Percentiles rank a stretch among this genome's conserved stretches.
These are phyloP conservation scores for Tetheella fluctuosa DNA, from an alignment of 2,888 invertebrate genomes.

Conservation along the genomic window DNA sequence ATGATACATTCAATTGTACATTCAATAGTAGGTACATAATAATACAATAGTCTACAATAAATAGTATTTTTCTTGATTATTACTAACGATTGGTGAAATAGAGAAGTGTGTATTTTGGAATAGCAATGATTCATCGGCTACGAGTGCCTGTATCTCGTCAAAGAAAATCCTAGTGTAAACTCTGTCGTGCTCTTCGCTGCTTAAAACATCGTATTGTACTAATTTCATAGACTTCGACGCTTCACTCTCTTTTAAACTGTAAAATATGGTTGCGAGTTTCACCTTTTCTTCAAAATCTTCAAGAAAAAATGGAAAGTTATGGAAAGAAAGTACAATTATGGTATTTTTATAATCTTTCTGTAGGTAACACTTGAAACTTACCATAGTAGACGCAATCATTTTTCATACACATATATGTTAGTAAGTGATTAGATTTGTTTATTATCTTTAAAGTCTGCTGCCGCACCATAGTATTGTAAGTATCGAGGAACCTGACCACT, in stretches of 20 bases:
- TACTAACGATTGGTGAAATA: slow-evolving; percentile 81
- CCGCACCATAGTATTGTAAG: slow-evolving; percentile 83
- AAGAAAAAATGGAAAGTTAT: background rate
- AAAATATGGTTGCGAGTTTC: slow-evolving; percentile 65
- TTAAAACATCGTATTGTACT: slow-evolving; percentile 69
- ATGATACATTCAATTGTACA: background rate
- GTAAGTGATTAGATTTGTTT: slow-evolving; percentile 81
- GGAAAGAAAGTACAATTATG: too few species aligned
- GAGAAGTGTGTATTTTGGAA: slow-evolving; percentile 75
- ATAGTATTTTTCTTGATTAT: background rate
- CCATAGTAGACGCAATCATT: slow-evolving; percentile 72
- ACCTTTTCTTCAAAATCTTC: slow-evolving; percentile 77
- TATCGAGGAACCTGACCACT: slow-evolving; percentile 80
- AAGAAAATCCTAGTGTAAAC: slow-evolving; percentile 75
- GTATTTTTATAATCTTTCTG: too few species aligned
- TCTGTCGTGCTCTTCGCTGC: slow-evolving; percentile 70
- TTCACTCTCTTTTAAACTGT: slow-evolving; percentile 66
- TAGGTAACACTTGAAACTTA: slow-evolving; percentile 21
- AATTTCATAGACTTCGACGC: slow-evolving; percentile 63
- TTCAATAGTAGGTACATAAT: background rate
- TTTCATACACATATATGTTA: slow-evolving; percentile 85
- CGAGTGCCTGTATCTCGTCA: slow-evolving; percentile 73
- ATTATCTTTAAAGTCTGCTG: slow-evolving; percentile 77
- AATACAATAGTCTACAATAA: too few species aligned
- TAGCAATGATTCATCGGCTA: slow-evolving; percentile 66